Conservation (phyloP, 2,888 invertebrate genomes). For the Cosmia trapezina region DNA sequence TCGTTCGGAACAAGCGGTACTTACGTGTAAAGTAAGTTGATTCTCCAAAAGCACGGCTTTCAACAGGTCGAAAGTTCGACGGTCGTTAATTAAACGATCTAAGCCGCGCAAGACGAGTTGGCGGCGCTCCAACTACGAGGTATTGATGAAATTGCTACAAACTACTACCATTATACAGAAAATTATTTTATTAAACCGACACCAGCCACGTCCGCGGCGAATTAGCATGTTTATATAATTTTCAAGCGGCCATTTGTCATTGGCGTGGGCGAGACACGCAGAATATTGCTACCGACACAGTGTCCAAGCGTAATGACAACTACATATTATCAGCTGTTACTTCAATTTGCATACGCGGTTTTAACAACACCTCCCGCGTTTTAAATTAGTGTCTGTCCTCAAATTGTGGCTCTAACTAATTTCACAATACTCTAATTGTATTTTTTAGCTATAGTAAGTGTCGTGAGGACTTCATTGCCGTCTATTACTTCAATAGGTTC, state of each 20-base stretch:
- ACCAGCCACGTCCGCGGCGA: constrained; percentile 71
- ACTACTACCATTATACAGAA: constrained; percentile 77
- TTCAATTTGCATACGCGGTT: constrained; percentile 75
- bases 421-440: constrained; percentile 79
- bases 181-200: constrained; percentile 77
- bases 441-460: constrained; percentile 73
- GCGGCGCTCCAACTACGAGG: constrained; percentile 81
- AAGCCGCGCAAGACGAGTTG: constrained; percentile 84
- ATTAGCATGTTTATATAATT: constrained; percentile 80
- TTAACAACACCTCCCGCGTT: constrained; percentile 72
- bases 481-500: constrained; percentile 80
- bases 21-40: constrained; percentile 82
- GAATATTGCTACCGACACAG: constrained; percentile 68
- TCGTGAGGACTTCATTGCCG: constrained; percentile 84
- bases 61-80: constrained; percentile 90
- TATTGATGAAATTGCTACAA: constrained; percentile 87
- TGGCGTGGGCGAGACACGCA: constrained; percentile 71
- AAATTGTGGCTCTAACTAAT: constrained; percentile 80
- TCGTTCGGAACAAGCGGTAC: constrained; percentile 74
- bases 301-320: constrained; percentile 50
- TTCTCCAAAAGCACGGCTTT: constrained; percentile 84
- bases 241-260: constrained; percentile 76
- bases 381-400: constrained; percentile 76
- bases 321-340: constrained; percentile 74
- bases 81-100: constrained; percentile 90